Evolutionary conservation across 2,797 vertebrate genomes (phyloP).

Genomic region (Chromobotia macracanthus): DNA sequence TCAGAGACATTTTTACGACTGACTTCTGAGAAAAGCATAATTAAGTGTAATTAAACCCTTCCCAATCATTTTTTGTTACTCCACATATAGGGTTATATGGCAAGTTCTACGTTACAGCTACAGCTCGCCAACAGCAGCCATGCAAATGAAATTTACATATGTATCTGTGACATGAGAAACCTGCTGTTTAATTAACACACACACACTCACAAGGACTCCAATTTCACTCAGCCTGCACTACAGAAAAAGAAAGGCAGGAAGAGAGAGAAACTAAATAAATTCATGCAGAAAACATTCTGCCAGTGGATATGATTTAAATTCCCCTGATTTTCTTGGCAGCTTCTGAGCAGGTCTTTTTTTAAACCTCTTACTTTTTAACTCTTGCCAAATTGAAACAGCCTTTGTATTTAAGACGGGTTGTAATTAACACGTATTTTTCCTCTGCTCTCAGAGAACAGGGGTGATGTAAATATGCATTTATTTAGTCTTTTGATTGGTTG

Average conservation of each 20-base stretch:
- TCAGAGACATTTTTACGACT: background rate
- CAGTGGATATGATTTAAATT: slow-evolving; percentile 77
- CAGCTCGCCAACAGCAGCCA: background rate
- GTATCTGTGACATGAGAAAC: slow-evolving; percentile 45
- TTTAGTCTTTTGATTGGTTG: slow-evolving; percentile 74
- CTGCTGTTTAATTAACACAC: slow-evolving; percentile 40
- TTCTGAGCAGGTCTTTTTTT: slow-evolving; percentile 71
- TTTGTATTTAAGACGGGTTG: slow-evolving; percentile 76
- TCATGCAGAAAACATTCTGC: slow-evolving; percentile 74
- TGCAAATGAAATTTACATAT: slow-evolving; percentile 31
- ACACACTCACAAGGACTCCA: slow-evolving; percentile 23
- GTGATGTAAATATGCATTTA: slow-evolving; percentile 77
- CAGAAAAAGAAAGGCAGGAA: slow-evolving; percentile 14
- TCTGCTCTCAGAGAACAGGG: slow-evolving; percentile 51
- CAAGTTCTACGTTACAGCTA: slow-evolving; percentile 15
- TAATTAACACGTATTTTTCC: slow-evolving; percentile 74
- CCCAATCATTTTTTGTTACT: background rate
- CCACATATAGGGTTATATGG: background rate
- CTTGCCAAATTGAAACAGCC: slow-evolving; percentile 76
- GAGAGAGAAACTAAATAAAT: slow-evolving; percentile 56
- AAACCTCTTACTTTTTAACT: slow-evolving; percentile 73
- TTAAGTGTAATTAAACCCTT: slow-evolving; percentile 3
- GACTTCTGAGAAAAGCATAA: no score
- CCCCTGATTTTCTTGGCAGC: slow-evolving; percentile 67
- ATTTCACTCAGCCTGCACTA: slow-evolving; percentile 32